phyloP scores from a whole-genome alignment of 1,140 invertebrate species.

The Andricus grossulariae region DNA sequence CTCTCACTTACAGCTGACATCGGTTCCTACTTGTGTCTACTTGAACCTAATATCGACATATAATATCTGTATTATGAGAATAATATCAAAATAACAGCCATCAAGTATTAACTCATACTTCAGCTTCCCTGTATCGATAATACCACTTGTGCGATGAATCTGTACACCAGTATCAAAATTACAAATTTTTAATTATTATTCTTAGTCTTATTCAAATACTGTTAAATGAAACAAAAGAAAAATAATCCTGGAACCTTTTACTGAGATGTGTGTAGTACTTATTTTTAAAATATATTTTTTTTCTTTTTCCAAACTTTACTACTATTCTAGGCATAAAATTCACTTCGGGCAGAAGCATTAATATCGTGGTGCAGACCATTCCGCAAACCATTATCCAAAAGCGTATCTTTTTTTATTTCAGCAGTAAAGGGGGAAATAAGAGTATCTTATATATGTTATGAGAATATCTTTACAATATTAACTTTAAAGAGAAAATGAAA shows the following conservation, averaged over 20 bases:
- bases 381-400: neutral
- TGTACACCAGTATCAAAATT: no score
- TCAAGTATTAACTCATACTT: neutral
- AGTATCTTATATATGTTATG: neutral
- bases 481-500: neutral
- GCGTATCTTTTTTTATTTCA: constrained; percentile 5
- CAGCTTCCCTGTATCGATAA: no score
- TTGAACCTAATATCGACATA: neutral
- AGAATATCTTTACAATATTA: neutral
- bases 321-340: neutral
- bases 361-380: neutral
- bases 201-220: no score
- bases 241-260: no score
- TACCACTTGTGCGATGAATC: no score
- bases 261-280: constrained; percentile 11
- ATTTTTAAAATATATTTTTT: neutral
- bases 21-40: constrained; percentile 35
- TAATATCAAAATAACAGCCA: neutral
- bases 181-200: no score
- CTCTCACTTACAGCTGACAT: constrained; percentile 60
- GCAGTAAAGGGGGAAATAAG: neutral
- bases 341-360: neutral
- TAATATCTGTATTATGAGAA: neutral
- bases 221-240: no score
- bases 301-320: neutral